Percentiles rank a stretch among this genome's conserved stretches.
phyloP scores from a whole-genome alignment of 2,113 vertebrate species.

The Sapayoa aenigma region DNA sequence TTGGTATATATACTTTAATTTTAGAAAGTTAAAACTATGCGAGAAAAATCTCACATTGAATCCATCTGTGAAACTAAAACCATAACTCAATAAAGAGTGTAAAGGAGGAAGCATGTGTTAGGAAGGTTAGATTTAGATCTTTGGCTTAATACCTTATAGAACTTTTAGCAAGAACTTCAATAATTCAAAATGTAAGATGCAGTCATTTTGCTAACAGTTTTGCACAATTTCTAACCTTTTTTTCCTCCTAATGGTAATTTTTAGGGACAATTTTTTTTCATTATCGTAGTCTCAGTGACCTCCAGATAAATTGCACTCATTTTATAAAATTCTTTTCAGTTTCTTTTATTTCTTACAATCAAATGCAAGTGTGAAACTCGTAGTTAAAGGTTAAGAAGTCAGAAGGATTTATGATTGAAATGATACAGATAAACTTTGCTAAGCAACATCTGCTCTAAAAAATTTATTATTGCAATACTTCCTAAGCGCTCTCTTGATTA shows the following conservation, averaged over 20 bases:
- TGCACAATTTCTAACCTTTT: neutral
- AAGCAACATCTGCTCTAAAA: constrained; percentile 30
- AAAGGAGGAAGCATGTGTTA: neutral
- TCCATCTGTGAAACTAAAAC: neutral
- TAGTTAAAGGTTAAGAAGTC: constrained; percentile 38
- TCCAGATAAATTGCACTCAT: neutral
- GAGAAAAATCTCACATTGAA: neutral
- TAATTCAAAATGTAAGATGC: neutral
- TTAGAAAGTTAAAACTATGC: neutral
- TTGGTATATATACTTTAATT: neutral
- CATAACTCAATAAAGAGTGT: neutral
- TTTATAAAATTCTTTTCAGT: neutral
- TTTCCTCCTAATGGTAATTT: neutral
- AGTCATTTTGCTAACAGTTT: neutral
- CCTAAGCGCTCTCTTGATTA: neutral
- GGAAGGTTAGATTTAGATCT: neutral
- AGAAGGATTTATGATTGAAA: constrained; percentile 38
- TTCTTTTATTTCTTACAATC: constrained; percentile 6
- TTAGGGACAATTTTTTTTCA: neutral
- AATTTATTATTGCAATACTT: constrained; percentile 37
- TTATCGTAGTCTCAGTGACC: neutral
- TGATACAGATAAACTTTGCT: constrained; percentile 26
- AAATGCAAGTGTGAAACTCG: neutral
- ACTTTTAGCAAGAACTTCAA: neutral
- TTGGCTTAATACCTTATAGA: neutral